Conservation (phyloP, 2,113 vertebrate species). For the Hiodon tergisus region DNA sequence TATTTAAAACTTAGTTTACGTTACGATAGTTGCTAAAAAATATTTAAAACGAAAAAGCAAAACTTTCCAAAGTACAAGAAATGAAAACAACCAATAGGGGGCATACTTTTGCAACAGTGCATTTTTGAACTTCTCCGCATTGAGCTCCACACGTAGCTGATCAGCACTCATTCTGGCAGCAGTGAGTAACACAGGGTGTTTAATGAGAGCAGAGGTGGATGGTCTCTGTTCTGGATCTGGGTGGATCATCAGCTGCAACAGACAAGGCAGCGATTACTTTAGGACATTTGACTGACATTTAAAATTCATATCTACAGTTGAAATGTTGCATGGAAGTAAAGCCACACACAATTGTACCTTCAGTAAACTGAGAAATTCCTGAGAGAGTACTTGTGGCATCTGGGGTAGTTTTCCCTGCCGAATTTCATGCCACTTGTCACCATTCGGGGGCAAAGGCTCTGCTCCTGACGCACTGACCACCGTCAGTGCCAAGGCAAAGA, state of each 20-base stretch:
- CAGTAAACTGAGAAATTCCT: constrained; percentile 78
- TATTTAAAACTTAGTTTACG: background rate
- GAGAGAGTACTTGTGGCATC: constrained; percentile 85
- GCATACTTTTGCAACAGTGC: constrained; percentile 90
- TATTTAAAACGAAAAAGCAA: background rate
- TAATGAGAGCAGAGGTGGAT: constrained; percentile 79
- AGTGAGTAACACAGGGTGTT: constrained; percentile 85
- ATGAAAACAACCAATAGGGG: constrained; percentile 1
- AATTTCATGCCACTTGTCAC: constrained; percentile 94
- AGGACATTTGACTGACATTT: background rate
- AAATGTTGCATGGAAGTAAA: background rate
- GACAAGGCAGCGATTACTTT: background rate
- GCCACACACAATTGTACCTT: constrained; percentile 63
- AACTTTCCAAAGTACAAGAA: background rate
- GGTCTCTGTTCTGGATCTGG: constrained; percentile 82
- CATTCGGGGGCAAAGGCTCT: constrained; percentile 86
- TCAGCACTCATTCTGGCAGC: constrained; percentile 85
- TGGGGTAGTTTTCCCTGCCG: constrained; percentile 80
- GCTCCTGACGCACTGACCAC: constrained; percentile 85
- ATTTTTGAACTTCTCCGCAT: constrained; percentile 96
- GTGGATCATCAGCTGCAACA: constrained; percentile 83
- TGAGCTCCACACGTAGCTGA: constrained; percentile 87
- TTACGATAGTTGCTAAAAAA: background rate
- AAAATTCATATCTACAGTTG: background rate
- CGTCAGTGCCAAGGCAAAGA: constrained; percentile 91